Conservation (phyloP, 2,797 vertebrate genomes). For the Rhabdophis nuchalis region DNA sequence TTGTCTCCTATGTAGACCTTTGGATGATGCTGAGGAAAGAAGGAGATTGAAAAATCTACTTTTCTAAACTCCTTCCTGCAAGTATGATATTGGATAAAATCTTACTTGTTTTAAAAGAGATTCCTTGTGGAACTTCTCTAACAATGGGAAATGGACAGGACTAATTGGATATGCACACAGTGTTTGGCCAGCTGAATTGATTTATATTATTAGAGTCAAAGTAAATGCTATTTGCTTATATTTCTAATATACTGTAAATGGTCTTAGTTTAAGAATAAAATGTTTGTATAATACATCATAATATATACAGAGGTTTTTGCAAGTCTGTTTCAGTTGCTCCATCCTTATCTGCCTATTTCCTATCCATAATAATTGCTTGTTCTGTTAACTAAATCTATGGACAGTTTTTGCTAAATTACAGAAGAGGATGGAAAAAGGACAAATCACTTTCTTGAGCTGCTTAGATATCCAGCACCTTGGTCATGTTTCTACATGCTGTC, state of each 20-base stretch:
- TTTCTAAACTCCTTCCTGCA: neutral
- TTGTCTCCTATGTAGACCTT: neutral
- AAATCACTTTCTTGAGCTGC: neutral
- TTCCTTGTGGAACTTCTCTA: neutral
- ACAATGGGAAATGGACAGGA: neutral
- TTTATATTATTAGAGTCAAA: neutral
- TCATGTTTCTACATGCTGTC: neutral
- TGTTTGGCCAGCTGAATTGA: neutral
- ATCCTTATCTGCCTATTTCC: neutral
- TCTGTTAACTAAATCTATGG: neutral
- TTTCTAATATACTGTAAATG: neutral
- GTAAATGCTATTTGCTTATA: neutral
- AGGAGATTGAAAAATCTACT: neutral
- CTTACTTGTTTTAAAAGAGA: neutral
- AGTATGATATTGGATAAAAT: neutral
- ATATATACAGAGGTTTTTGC: neutral
- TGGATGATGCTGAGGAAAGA: neutral
- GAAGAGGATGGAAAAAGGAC: neutral
- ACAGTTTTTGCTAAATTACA: neutral
- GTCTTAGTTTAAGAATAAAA: neutral
- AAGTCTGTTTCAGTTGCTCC: neutral
- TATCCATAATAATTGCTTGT: neutral
- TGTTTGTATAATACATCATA: neutral
- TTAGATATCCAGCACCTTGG: neutral
- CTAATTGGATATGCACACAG: neutral